These are phyloP conservation scores for Empis stercorea DNA, from an alignment of 2,888 invertebrate genomes.

Conservation along the genomic window DNA sequence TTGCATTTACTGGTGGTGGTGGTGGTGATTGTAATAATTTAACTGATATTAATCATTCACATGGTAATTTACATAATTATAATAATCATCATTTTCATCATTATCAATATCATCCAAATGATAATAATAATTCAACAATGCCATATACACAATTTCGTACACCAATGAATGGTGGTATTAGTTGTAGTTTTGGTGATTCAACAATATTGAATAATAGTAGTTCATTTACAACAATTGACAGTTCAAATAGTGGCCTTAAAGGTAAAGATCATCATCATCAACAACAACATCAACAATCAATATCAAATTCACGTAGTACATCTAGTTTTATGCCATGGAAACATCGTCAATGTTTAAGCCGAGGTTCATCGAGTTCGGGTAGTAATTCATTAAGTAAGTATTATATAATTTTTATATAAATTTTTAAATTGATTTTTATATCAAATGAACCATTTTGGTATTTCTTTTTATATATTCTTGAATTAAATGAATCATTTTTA, in stretches of 20 bases:
- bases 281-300: slow-evolving; percentile 5
- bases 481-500: background rate
- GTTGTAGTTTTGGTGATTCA: slow-evolving; percentile 17
- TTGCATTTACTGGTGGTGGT: slow-evolving; percentile 19
- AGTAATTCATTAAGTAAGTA: slow-evolving; percentile 36
- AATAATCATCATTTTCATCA: slow-evolving; percentile 11
- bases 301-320: slow-evolving; percentile 4
- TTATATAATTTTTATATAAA: too few relatives aligned
- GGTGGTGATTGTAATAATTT: slow-evolving; percentile 3
- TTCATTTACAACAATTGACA: slow-evolving; percentile 26
- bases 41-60: slow-evolving; percentile 8
- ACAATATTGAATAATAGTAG: slow-evolving; percentile 18
- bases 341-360: slow-evolving; percentile 35
- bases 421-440: too few relatives aligned
- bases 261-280: slow-evolving; percentile 7
- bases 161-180: slow-evolving; percentile 12
- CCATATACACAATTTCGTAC: slow-evolving; percentile 30
- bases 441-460: too few relatives aligned
- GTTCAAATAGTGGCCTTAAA: slow-evolving; percentile 27
- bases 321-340: slow-evolving; percentile 36
- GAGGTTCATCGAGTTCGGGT: slow-evolving; percentile 35
- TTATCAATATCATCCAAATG: slow-evolving; percentile 12
- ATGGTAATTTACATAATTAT: background rate
- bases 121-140: slow-evolving; percentile 11
- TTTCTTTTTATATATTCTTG: too few relatives aligned